Evolutionary conservation across 2,113 vertebrate species (phyloP).

Genomic region (Hippolais icterina): DNA sequence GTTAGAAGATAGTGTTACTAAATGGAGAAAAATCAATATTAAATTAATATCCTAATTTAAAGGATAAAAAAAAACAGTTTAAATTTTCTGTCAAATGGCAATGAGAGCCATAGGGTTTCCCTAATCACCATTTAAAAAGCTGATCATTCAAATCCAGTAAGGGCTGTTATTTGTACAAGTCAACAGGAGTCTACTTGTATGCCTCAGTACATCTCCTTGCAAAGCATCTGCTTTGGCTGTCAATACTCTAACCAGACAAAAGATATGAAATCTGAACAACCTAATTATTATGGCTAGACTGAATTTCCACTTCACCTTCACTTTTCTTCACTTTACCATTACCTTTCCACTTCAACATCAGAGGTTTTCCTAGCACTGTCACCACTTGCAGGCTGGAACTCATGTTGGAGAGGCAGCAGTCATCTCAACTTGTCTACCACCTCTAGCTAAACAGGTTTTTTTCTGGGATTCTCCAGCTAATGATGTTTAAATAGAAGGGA

Average conservation of each 20-base stretch:
- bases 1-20: neutral
- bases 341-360: neutral
- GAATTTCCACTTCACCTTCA: neutral
- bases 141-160: neutral
- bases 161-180: neutral
- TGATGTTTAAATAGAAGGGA: neutral
- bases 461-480: neutral
- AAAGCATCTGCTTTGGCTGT: neutral
- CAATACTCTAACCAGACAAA: neutral
- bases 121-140: neutral
- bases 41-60: neutral
- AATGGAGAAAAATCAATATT: neutral
- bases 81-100: neutral
- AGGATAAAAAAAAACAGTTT: neutral
- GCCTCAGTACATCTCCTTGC: neutral
- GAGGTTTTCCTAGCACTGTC: neutral
- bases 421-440: neutral
- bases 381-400: neutral
- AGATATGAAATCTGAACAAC: neutral
- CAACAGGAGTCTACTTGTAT: neutral
- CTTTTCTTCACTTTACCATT: neutral
- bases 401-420: neutral
- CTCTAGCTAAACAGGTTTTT: neutral
- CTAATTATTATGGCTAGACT: neutral
- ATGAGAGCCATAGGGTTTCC: neutral